phyloP scores from a whole-genome alignment of 2,797 vertebrate species.

The Semotilus atromaculatus region DNA sequence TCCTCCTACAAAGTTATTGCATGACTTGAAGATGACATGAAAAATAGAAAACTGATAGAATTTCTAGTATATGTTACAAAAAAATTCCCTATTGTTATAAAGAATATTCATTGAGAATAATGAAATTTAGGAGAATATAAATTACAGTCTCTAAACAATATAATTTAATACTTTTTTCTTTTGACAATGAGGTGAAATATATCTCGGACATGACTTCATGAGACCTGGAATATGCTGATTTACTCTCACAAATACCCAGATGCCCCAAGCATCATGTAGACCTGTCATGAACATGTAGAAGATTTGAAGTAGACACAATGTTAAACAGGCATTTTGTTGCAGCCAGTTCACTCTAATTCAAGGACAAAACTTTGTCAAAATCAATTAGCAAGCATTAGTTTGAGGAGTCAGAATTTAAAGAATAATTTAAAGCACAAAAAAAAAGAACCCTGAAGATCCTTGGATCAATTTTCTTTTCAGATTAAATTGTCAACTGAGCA shows the following conservation, averaged over 20 bases:
- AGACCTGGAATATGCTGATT: neutral
- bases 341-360: neutral
- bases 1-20: neutral
- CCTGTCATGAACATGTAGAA: neutral
- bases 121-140: neutral
- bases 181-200: neutral
- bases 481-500: conserved; percentile 24
- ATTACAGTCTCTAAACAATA: too few species aligned
- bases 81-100: neutral
- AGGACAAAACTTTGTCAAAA: conserved; percentile 9
- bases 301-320: neutral
- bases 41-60: neutral
- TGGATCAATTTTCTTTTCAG: conserved; percentile 20
- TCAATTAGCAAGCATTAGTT: conserved; percentile 5
- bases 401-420: neutral
- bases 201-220: neutral
- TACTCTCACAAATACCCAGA: neutral
- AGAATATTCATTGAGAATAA: neutral
- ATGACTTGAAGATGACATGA: neutral
- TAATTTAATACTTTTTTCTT: neutral
- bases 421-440: neutral
- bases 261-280: neutral
- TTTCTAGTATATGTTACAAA: neutral
- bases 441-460: neutral
- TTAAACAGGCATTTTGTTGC: neutral